Evolutionary conservation across 2,797 vertebrate genomes (phyloP), one percentile per base, ranked within the genome.

Genomic region (Notolepis coatsorum): DNA sequence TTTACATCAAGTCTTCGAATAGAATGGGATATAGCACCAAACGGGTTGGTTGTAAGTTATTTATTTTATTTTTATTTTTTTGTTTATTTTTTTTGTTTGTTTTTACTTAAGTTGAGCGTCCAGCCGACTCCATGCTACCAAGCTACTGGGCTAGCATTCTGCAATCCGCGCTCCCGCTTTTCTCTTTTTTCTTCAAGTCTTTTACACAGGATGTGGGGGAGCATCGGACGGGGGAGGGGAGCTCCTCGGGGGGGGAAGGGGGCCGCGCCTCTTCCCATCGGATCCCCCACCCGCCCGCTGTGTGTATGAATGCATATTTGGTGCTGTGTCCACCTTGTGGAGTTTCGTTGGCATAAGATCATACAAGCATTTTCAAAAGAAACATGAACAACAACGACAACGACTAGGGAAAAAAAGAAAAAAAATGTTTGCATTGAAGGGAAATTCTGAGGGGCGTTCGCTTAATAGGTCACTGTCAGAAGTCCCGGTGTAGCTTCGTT

Each of bases 191-290:
- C 66, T 80, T 82, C 79, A 85, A 85, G 75, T 82, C 65, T 73
- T 79, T 88, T 85, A 88, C 82, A 91, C 90, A 91, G 92, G 89
- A 92, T 84, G 78, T 77, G 75, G 78, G 84, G 84, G 81, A 83
- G 83, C 80, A 76, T 85, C 65, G 50, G 73, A 72, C 80, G 78
- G 82, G 50, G 73, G 71, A 79, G 78, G 82, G 80, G 84, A 82
- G 82, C 68, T 82, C 73, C 75, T 72, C 51, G 3, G 60, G 66
- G 78, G 70, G 73, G 77, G 3, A 58, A 65, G 78, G 70, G 73
- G 77, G 65, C 68, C 72, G 63, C 37, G 48, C 71, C 81, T 76
- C 73, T 77, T 73, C 73, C 77, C 68, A n/a, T 66, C 64, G 53
- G 81, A 75, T 80, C 85, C 79, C 84, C 84, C 63, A 56, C 77